Evolutionary conservation across 2,888 invertebrate species (phyloP).

Genomic region (Ochlodes sylvanus): DNA sequence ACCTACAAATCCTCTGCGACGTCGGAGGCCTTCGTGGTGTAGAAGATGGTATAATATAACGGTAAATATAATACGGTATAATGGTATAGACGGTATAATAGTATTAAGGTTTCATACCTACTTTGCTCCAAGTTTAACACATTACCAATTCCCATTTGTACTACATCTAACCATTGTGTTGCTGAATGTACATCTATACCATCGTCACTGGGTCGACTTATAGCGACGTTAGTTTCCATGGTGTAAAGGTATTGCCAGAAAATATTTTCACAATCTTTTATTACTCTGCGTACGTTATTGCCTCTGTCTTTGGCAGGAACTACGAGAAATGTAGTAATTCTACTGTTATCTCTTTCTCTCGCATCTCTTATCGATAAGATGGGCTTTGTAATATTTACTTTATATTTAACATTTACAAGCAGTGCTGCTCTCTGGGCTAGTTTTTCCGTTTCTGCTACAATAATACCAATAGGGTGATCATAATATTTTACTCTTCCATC

Average conservation of each 20-base stretch:
- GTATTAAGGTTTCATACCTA: slow-evolving; percentile 39
- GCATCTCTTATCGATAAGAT: slow-evolving; percentile 61
- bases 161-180: slow-evolving; percentile 84
- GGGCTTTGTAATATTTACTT: slow-evolving; percentile 64
- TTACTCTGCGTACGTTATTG: slow-evolving; percentile 69
- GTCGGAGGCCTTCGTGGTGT: too few species aligned
- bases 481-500: slow-evolving; percentile 84
- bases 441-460: slow-evolving; percentile 86
- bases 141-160: slow-evolving; percentile 80
- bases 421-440: slow-evolving; percentile 85
- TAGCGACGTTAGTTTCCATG: slow-evolving; percentile 87
- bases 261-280: slow-evolving; percentile 83
- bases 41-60: too few species aligned
- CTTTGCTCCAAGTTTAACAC: slow-evolving; percentile 78
- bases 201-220: slow-evolving; percentile 87
- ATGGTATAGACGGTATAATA: too few species aligned
- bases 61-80: too few species aligned
- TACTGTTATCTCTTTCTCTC: slow-evolving; percentile 57
- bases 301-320: slow-evolving; percentile 65
- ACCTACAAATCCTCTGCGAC: too few species aligned
- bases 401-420: slow-evolving; percentile 84
- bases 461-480: slow-evolving; percentile 88
- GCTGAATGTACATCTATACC: slow-evolving; percentile 86
- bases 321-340: slow-evolving; percentile 53
- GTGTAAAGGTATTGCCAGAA: slow-evolving; percentile 88